Evolutionary conservation across 2,797 vertebrate genomes (phyloP), one percentile per base, ranked within the genome.

Genomic region (Setipinna tenuifilis): DNA sequence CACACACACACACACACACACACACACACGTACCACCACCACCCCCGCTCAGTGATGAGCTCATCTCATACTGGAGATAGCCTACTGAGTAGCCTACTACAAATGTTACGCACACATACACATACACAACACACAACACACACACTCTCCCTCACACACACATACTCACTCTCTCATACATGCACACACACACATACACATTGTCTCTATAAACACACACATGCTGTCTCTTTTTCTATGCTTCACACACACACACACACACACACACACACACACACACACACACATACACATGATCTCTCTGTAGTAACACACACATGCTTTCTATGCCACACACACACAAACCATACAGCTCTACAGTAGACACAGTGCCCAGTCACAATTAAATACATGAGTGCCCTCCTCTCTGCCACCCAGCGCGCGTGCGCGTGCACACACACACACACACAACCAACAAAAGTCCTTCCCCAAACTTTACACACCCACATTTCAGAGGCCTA

Each of bases 21-120:
- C 88, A 88, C 87, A 89, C 90, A 86, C 83, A 83, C 86, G 86
- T 87, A 88, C 87, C 87, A 88, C 86, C 87, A 84, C 88, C 89
- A 88, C 80, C 83, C 86, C 84, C 83, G 83, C 83, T 85, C 86
- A 89, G 87, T 75, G 86, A 84, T 90, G 90, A 90, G 87, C 84
- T 90, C 90, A 90, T 90, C 85, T 57, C 54, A 87, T 85, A 84
- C 86, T 87, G 85, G 84, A 87, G 62, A 12, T 25, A 28, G 62
- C 62, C 62, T 68, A 68, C 62, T 25, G 62, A 68, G 62, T 25
- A 23, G 62, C 62, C 62, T 68, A 68, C 62, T 68, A 83, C 17
- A n/a, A 21, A 81, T 23, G 41, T 46, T 44, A 81, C 19, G 48
- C 44, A 50, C 44, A 81, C 7, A 50, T 17, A 82, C 65, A 81